Evolutionary conservation across 2,113 vertebrate genomes (phyloP), one percentile per base, ranked within the genome.

Genomic region (Thermophis baileyi): DNA sequence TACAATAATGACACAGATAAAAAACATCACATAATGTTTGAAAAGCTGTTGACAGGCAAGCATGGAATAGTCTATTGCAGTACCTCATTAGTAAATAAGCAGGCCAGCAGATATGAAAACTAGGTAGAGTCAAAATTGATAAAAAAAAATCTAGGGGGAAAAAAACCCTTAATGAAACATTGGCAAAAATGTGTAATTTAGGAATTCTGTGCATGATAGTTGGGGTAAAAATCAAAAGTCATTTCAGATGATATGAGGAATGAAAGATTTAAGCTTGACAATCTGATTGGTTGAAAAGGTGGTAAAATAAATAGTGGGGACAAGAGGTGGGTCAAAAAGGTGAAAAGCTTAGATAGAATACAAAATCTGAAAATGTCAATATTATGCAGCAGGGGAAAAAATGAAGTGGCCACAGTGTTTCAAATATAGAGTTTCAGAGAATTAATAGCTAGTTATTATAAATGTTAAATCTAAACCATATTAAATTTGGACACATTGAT

Each of bases 401-500:
- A 94, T 47, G 4, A 2, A 95, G 89, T 18, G 89, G 3, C 49
- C 10, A 27, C 85, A 96, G 81, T 1, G 90, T 3, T 94, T 90
- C 14, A 94, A 93, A 93, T 90, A 27, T 40, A 95, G 90, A 7
- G 44, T 94, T 96, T 94, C 46, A 16, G 16, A 88, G 93, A 93
- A 86, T 92, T 88, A 96, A 96, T 89, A 92, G 63, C 90, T 95
- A 27, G 81, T 88, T 96, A 91, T 94, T 95, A 94, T 93, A 95
- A 93, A 91, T 97, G 94, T 93, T 93, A 96, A 91, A 87, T 94
- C 91, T 74, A 93, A 96, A 92, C 89, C 69, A 95, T 69, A 93
- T 12, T 92, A 94, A 94, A 96, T 93, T 94, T 89, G 94, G 87
- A 93, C 96, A 88, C 10, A 90, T 93, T 97, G 18, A 40, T 81